phyloP scores from a whole-genome alignment of 2,797 vertebrate species.

The Prionace glauca region DNA sequence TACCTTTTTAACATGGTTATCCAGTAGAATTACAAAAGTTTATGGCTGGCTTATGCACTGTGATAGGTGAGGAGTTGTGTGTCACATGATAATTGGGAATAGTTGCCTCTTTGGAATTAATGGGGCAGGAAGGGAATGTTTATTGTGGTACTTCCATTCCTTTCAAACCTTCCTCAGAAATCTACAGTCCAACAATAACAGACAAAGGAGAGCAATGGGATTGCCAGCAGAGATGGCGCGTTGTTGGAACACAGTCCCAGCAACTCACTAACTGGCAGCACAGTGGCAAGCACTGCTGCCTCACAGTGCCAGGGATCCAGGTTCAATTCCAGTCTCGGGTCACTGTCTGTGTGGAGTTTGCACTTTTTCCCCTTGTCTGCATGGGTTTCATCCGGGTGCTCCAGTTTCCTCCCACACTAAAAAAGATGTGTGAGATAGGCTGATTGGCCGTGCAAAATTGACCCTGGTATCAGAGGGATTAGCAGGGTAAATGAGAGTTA shows the following conservation, averaged over 20 bases:
- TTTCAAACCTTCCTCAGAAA: background rate
- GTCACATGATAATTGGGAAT: background rate
- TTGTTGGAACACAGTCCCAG: background rate
- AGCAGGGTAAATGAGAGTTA: too few relatives aligned
- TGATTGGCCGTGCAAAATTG: too few relatives aligned
- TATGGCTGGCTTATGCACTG: background rate
- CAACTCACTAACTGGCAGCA: background rate
- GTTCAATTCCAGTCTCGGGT: too few relatives aligned
- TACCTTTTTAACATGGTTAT: background rate
- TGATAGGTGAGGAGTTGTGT: too few relatives aligned
- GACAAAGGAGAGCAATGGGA: background rate
- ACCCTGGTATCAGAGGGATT: too few relatives aligned
- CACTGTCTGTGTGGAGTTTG: too few relatives aligned
- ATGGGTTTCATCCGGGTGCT: too few relatives aligned
- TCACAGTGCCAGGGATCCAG: too few relatives aligned
- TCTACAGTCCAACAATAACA: background rate
- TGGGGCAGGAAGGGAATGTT: background rate
- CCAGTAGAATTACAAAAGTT: background rate
- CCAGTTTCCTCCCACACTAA: too few relatives aligned
- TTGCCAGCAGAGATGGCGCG: background rate
- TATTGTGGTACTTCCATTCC: background rate
- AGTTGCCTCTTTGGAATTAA: background rate
- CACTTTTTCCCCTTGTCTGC: too few relatives aligned
- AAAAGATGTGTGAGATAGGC: too few relatives aligned
- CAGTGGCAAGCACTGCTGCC: too few relatives aligned